These are phyloP conservation scores for Notolabrus celidotus DNA, from an alignment of 2,797 vertebrate genomes.

Conservation along the genomic window DNA sequence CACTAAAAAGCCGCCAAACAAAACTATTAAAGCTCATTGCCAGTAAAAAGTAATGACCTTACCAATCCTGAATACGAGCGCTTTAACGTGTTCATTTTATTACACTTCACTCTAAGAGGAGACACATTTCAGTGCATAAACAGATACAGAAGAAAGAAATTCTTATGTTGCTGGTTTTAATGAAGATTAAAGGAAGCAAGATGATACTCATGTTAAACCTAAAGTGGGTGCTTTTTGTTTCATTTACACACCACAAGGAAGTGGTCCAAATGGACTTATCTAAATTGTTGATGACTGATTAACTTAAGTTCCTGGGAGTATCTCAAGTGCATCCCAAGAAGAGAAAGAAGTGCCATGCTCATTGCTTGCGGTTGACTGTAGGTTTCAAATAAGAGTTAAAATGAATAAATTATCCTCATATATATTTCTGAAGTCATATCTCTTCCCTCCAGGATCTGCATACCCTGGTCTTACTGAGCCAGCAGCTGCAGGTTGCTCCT, in stretches of 20 bases:
- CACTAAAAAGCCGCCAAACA: slow-evolving; percentile 62
- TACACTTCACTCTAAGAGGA: not conserved
- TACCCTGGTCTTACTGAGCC: slow-evolving; percentile 34
- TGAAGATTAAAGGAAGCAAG: not conserved
- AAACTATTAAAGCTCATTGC: slow-evolving; percentile 58
- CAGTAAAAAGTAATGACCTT: slow-evolving; percentile 11
- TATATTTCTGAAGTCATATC: not conserved
- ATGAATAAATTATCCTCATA: not conserved
- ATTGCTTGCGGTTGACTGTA: too few relatives aligned
- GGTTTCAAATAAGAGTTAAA: not conserved
- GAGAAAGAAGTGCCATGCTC: not conserved
- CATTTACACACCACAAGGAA: not conserved
- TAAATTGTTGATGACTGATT: not conserved
- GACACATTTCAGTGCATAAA: too few relatives aligned
- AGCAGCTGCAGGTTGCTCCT: slow-evolving; percentile 76
- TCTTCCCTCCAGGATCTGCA: not conserved
- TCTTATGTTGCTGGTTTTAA: too few relatives aligned
- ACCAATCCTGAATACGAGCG: not conserved
- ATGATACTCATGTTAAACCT: too few relatives aligned
- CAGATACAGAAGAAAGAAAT: too few relatives aligned
- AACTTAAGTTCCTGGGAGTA: not conserved
- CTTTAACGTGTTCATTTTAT: not conserved
- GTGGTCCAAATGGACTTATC: too few relatives aligned
- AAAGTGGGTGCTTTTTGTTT: too few relatives aligned
- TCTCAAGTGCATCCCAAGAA: not conserved